Evolutionary conservation across 1,140 invertebrate genomes (phyloP), one percentile per base, ranked within the genome.

Genomic region (Sarcophaga peregrina): DNA sequence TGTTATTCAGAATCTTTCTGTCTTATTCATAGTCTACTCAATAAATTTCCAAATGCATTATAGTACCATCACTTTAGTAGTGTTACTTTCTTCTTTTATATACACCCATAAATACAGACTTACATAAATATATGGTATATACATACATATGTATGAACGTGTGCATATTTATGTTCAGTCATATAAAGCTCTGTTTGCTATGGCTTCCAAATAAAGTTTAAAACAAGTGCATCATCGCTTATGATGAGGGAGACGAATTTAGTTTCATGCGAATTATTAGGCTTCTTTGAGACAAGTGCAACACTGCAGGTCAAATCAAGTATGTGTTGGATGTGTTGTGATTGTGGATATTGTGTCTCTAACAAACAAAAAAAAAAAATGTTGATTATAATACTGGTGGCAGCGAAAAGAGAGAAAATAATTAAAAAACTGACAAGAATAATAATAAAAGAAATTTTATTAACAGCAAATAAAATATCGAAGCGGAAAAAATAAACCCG

Each of bases 221-320:
- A 68, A 20, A 20, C 62, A 68, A 68, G 62, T 68, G 62, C 73
- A 75, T 75, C 73, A 73, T 73, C 45, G 17, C 15, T 13, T 46
- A 17, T n/a, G 46, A 8, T 76, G 13, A 15, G n/a, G n/a, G n/a
- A n/a, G 5, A 48, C n/a, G 46, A 13, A 48, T 76, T 47, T 6
- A 48, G 13, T 48, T 47, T 78, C 52, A 46, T 75, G 25, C 47
- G 20, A 50, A 25, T 78, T 78, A 50, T 78, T 78, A 50, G 75
- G 75, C 48, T 78, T 78, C 75, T 20, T 50, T 25, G 20, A 50
- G 17, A 78, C 75, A 47, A 76, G n/a, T 48, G 45, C 45, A 76
- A 48, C 48, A 25, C 74, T 76, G 74, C 48, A 76, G 74, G 74
- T 76, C 74, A 76, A 76, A 25, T n/a, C 6, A 68, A 17, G 58